Base-by-base conservation (phyloP, 2,888 invertebrate species). In the Ectobius pallidus region DNA sequence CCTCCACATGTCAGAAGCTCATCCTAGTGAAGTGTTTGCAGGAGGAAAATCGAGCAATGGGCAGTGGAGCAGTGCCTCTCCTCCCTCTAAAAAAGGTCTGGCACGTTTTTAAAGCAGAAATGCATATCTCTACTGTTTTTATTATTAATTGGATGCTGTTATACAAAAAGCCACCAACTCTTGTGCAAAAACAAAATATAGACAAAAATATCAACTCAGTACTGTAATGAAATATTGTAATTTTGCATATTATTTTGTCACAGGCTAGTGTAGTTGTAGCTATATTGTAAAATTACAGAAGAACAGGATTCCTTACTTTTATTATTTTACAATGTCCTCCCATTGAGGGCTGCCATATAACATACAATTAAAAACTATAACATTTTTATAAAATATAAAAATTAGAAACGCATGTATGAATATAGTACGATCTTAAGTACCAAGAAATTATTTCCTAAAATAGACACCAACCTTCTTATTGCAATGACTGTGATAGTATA, bases 21-120 rank as follows among this genome's bases (percentile, higher is more conserved):
- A 68, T 68, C 68, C 68, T 46, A 68, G 68, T 68, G 68, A 68
- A 68, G 68, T 68, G 25, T 68, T 68, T 68, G 68, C 68, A 68
- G 68, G 68, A 49, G 30, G 68, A 49, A 68, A 49, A 27, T 32
- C 27, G 49, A 49, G 49, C 46, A 68, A 68, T 68, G 68, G 49
- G 46, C 68, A 68, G 68, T 68, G 68, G 68, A n/a, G 68, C 44
- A 30, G 49, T 49, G 68, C 68, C 68, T 68, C 65, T 65, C 65
- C 68, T 49, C 68, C 49, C 68, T 49, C 68, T 68, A 49, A 49
- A 68, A 68, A 68, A 68, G 49, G 49, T 46, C 46, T 68, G 46
- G 20, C 46, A 32, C 68, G 49, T 32, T 49, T 68, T 49, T 68
- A 25, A 39, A 39, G 22, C 20, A 20, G 39, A 63, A 63, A 63